Evolutionary conservation across 2,113 vertebrate genomes (phyloP).

Genomic region (Myotis lucifugus): DNA sequence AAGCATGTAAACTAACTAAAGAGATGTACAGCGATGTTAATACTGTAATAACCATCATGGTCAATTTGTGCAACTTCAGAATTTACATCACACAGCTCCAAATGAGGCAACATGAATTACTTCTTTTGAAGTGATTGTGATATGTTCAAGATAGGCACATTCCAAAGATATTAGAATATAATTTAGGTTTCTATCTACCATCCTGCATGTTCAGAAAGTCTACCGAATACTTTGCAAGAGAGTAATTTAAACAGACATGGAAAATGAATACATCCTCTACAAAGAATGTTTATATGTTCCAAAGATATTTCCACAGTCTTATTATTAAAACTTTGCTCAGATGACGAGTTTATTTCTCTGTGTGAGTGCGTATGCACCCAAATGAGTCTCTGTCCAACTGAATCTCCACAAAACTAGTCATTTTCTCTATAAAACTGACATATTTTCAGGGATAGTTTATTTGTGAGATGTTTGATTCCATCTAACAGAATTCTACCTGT

Average conservation of each 20-base stretch:
- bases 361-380: not conserved
- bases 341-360: not conserved
- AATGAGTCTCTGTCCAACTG: not conserved
- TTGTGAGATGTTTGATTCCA: not conserved
- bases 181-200: not conserved
- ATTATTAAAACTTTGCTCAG: not conserved
- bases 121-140: not conserved
- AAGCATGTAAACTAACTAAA: slow-evolving; percentile 26
- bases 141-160: not conserved
- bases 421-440: not conserved
- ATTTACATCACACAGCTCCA: not conserved
- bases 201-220: not conserved
- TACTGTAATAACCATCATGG: not conserved
- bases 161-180: not conserved
- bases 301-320: not conserved
- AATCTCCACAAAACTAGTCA: not conserved
- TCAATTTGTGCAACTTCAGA: not conserved
- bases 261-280: not conserved
- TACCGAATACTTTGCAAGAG: not conserved
- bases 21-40: not conserved
- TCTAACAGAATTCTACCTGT: not conserved
- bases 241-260: not conserved
- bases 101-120: not conserved
- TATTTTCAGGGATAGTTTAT: not conserved
- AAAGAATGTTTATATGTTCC: not conserved